Percentiles rank a stretch among this genome's conserved stretches.
phyloP scores from a whole-genome alignment of 2,797 vertebrate genomes.

The Sebastes ruberrimus region DNA sequence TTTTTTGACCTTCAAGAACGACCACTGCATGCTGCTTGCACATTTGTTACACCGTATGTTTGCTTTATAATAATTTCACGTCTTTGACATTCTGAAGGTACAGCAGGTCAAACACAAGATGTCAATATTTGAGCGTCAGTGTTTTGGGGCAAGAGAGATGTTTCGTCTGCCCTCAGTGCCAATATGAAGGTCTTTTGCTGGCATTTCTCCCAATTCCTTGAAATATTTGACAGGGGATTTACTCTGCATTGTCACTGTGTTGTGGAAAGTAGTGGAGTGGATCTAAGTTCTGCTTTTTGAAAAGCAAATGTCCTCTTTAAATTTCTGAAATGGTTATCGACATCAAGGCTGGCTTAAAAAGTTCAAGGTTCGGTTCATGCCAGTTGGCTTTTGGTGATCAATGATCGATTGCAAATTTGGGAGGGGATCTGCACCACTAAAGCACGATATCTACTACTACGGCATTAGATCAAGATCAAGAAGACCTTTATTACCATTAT shows the following conservation, averaged over 20 bases:
- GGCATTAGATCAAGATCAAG: neutral
- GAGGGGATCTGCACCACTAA: neutral
- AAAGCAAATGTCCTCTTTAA: neutral
- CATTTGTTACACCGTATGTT: slow-evolving; percentile 22
- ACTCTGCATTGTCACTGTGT: slow-evolving; percentile 3
- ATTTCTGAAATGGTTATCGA: neutral
- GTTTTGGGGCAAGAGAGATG: slow-evolving; percentile 38
- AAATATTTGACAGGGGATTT: slow-evolving; percentile 40
- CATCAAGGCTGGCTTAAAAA: neutral
- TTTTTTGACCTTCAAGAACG: slow-evolving; percentile 34
- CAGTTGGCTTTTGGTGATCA: neutral
- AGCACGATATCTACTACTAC: neutral
- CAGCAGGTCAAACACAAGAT: slow-evolving; percentile 41
- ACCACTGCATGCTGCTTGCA: neutral
- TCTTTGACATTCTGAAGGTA: slow-evolving; percentile 58
- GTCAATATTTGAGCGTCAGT: slow-evolving; percentile 53
- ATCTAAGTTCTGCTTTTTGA: slow-evolving; percentile 5
- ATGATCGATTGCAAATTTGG: neutral
- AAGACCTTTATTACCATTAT: too few species aligned
- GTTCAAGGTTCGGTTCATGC: neutral
- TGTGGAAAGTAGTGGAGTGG: neutral
- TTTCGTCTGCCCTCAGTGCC: slow-evolving; percentile 26
- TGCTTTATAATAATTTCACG: slow-evolving; percentile 54
- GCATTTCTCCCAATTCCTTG: slow-evolving; percentile 24
- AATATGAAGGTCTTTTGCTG: slow-evolving; percentile 40